Conservation (phyloP, 2,888 invertebrate species). For the Hemithea aestivaria region DNA sequence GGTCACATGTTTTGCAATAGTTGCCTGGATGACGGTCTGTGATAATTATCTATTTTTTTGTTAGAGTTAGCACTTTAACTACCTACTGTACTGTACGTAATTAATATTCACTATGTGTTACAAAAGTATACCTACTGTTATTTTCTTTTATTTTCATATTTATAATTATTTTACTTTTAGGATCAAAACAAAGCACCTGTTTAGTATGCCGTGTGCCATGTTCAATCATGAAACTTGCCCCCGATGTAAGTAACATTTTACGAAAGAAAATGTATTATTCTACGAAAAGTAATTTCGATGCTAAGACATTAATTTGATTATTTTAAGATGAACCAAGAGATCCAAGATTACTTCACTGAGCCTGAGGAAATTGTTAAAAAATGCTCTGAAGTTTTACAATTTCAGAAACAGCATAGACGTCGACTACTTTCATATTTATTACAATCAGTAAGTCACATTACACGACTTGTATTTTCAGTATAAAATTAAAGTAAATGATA, state of each 20-base stretch:
- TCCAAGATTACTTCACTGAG: constrained; percentile 74
- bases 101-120: too few relatives aligned
- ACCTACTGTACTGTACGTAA: too few relatives aligned
- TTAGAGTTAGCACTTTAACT: too few relatives aligned
- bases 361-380: constrained; percentile 73
- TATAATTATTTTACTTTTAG: constrained; percentile 37
- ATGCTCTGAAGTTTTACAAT: constrained; percentile 67
- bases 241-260: constrained; percentile 53
- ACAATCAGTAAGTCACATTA: constrained; percentile 57
- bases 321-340: constrained; percentile 70
- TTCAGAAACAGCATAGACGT: constrained; percentile 70
- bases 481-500: too few relatives aligned
- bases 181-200: constrained; percentile 62
- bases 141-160: constrained; percentile 8
- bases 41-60: background rate
- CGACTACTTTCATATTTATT: constrained; percentile 68
- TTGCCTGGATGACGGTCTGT: constrained; percentile 64
- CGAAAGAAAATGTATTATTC: background rate
- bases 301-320: constrained; percentile 7
- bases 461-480: too few relatives aligned
- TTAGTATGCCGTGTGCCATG: constrained; percentile 67
- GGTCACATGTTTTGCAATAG: constrained; percentile 76
- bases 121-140: background rate
- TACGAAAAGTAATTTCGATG: background rate
- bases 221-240: constrained; percentile 68